phyloP scores from a whole-genome alignment of 2,888 invertebrate genomes.

The Agrilus biguttatus region DNA sequence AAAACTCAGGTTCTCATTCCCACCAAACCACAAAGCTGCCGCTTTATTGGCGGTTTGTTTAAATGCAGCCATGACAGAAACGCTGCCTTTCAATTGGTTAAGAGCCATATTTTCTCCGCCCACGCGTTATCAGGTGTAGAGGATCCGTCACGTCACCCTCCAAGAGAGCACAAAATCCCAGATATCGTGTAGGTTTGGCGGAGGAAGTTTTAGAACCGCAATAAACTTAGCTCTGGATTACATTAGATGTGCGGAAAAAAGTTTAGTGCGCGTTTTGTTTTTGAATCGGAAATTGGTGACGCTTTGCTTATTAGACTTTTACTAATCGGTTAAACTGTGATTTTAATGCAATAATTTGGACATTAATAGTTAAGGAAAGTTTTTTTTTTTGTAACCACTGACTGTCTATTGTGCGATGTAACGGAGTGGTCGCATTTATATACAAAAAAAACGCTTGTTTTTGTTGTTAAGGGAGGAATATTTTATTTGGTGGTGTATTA shows the following conservation, averaged over 20 bases:
- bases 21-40: slow-evolving; percentile 1
- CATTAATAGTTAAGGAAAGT: too few relatives aligned
- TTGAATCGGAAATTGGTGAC: neutral
- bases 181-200: slow-evolving; percentile 1
- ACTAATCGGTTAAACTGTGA: too few relatives aligned
- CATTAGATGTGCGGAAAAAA: neutral
- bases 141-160: slow-evolving; percentile 4
- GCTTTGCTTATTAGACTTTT: too few relatives aligned
- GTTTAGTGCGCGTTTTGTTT: neutral
- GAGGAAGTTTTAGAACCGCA: neutral
- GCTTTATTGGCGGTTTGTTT: slow-evolving; percentile 14
- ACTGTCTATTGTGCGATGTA: too few relatives aligned
- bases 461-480: neutral
- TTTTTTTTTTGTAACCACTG: too few relatives aligned
- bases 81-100: slow-evolving; percentile 14
- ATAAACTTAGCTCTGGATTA: neutral
- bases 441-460: neutral
- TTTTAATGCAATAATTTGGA: too few relatives aligned
- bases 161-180: slow-evolving; percentile 8
- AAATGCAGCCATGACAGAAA: slow-evolving; percentile 22
- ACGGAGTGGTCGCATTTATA: too few relatives aligned
- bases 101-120: slow-evolving; percentile 5
- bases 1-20: too few relatives aligned
- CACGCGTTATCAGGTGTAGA: slow-evolving; percentile 6
- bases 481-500: slow-evolving; percentile 17